Percentiles rank a stretch among this genome's conserved stretches.
phyloP scores from a whole-genome alignment of 2,888 invertebrate genomes.

The Oxytorus armatus region DNA sequence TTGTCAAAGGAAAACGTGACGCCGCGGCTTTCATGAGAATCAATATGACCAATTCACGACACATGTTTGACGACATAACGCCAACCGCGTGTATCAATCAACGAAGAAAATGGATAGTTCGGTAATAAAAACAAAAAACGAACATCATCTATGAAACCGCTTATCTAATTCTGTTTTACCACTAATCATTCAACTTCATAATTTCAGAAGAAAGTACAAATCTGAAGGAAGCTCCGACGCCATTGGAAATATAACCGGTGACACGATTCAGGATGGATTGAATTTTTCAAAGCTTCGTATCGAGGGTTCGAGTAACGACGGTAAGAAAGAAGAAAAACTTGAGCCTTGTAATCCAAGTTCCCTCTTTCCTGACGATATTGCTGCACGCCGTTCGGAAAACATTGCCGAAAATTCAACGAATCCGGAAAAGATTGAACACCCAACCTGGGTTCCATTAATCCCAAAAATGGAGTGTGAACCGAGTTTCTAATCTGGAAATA shows the following conservation, averaged over 20 bases:
- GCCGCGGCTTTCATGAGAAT: conserved; percentile 86
- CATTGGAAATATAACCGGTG: not conserved
- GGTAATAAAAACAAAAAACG: conserved; percentile 27
- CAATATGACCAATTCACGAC: conserved; percentile 85
- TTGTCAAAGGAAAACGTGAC: conserved; percentile 87
- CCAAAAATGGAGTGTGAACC: conserved; percentile 67
- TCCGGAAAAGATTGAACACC: conserved; percentile 67
- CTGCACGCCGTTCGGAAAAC: not conserved
- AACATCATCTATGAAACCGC: too few species aligned
- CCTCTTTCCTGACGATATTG: not conserved
- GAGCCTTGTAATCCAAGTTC: conserved; percentile 13
- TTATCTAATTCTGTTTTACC: too few species aligned
- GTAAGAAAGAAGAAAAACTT: conserved; percentile 73
- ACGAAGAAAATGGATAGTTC: conserved; percentile 43
- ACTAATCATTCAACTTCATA: not conserved
- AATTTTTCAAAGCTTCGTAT: conserved; percentile 52
- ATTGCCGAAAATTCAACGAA: conserved; percentile 70
- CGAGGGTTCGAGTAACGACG: conserved; percentile 65
- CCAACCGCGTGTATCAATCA: conserved; percentile 70
- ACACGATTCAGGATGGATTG: conserved; percentile 16
- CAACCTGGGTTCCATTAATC: not conserved
- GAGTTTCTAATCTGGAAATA: conserved; percentile 61
- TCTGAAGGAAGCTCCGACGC: conserved; percentile 25
- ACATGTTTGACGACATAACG: conserved; percentile 85
- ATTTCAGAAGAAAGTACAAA: conserved; percentile 47